Base-by-base conservation (phyloP, 2,113 vertebrate species). In the Daubentonia madagascariensis region DNA sequence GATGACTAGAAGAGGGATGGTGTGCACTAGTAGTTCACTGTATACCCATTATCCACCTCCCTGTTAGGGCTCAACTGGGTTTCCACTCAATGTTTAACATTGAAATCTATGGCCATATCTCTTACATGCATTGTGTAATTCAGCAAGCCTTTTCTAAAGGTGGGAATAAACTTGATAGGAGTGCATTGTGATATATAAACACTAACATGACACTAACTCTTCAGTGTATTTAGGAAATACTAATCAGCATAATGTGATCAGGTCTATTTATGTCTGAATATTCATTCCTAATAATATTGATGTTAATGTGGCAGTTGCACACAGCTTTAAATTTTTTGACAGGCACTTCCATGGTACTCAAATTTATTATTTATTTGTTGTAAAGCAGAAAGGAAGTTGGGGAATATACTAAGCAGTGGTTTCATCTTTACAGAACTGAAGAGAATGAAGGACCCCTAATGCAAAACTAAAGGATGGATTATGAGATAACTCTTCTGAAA, bases 401-500 rank as follows among this genome's bases (percentile, higher is more conserved):
- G 43, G 95, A 87, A 25, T 61, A 43, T n/a, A 43, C 1, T 1
- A 65, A 59, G 1, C n/a, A 50, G 4, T 57, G 2, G 3, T 30
- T 93, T 73, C 22, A 79, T 70, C 25, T 37, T 91, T 78, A 68
- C 4, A 78, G 28, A 85, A 90, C 63, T 95, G 96, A 18, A 18
- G 10, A 37, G 6, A 91, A 90, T 68, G 13, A 91, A 80, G 72
- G 85, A 48, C 7, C 18, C 32, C 17, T 59, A 91, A 86, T 79
- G 67, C 32, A 94, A 92, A 94, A 61, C n/a, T 68, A 57, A 63
- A 84, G 10, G 65, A 84, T 30, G 14, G 16, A 73, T 95, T 84
- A 78, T 50, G n/a, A 40, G 8, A 67, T 50, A 86, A 92, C 32
- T 8, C 84, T 97, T 95, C 35, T 84, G 57, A 83, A 91, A 84